Percentiles rank a stretch among this genome's conserved stretches.
Evolutionary conservation across 2,113 vertebrate species (phyloP).

Genomic region (Etheostoma cragini): DNA sequence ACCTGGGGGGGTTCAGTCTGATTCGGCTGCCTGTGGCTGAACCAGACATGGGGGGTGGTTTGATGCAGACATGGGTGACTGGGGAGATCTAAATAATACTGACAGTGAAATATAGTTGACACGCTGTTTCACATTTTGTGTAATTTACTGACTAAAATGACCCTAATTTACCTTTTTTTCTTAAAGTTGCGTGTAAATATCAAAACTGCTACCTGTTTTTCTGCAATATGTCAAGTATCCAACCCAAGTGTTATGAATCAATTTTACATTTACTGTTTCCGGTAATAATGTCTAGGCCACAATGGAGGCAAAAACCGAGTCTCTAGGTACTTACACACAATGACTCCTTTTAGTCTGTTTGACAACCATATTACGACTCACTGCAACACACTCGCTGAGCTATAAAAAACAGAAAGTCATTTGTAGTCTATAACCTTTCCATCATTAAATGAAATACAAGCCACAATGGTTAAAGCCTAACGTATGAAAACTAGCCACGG

Average conservation of each 20-base stretch:
- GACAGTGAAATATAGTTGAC: slow-evolving; percentile 47
- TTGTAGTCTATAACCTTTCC: background rate
- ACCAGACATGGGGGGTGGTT: slow-evolving; percentile 34
- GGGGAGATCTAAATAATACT: slow-evolving; percentile 47
- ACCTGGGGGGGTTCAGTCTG: slow-evolving; percentile 36
- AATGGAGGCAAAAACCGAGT: background rate
- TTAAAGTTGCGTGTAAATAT: background rate
- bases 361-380: background rate
- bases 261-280: background rate
- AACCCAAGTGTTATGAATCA: background rate
- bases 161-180: background rate
- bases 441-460: slow-evolving; percentile 6
- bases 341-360: background rate
- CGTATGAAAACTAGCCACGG: background rate
- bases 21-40: slow-evolving; percentile 37
- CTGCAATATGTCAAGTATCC: background rate
- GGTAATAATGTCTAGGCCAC: background rate
- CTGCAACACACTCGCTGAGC: background rate
- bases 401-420: background rate
- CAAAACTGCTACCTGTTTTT: background rate
- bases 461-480: background rate
- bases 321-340: background rate
- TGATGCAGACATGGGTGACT: slow-evolving; percentile 44
- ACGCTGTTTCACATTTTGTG: slow-evolving; percentile 28
- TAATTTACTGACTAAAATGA: background rate